phyloP scores from a whole-genome alignment of 2,888 invertebrate genomes.

The Drosophila heteroneura region DNA sequence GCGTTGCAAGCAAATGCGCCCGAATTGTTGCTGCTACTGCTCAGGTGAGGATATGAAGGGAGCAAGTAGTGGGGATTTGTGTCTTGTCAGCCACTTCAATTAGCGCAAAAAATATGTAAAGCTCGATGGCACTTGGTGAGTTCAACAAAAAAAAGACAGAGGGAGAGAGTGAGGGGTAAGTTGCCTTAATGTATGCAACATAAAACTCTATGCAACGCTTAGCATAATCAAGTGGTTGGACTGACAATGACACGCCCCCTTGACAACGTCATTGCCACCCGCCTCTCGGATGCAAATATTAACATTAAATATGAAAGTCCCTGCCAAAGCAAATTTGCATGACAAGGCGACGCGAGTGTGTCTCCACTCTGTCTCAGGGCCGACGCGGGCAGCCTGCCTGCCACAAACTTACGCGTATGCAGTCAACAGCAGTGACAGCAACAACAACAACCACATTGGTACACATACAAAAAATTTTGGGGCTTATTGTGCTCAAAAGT shows the following conservation, averaged over 20 bases:
- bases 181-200: slow-evolving; percentile 64
- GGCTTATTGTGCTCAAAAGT: not conserved
- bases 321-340: slow-evolving; percentile 78
- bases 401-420: slow-evolving; percentile 70
- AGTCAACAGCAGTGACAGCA: slow-evolving; percentile 35
- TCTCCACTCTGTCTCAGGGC: slow-evolving; percentile 80
- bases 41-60: slow-evolving; percentile 84
- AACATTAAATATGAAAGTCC: slow-evolving; percentile 78
- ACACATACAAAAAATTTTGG: not conserved
- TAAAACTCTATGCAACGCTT: slow-evolving; percentile 66
- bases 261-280: slow-evolving; percentile 18
- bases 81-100: slow-evolving; percentile 65
- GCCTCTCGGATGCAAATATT: slow-evolving; percentile 57
- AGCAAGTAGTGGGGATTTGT: not conserved
- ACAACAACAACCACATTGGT: slow-evolving; percentile 12
- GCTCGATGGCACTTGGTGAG: slow-evolving; percentile 60
- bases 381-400: slow-evolving; percentile 56
- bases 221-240: slow-evolving; percentile 73
- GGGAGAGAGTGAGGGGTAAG: not conserved
- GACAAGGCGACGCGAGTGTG: slow-evolving; percentile 67
- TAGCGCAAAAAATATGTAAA: slow-evolving; percentile 69
- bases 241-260: slow-evolving; percentile 43
- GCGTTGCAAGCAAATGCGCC: slow-evolving; percentile 91
- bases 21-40: slow-evolving; percentile 90
- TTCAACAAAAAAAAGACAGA: not conserved